Percentiles rank a stretch among this genome's conserved stretches.
Conservation (phyloP, 2,888 invertebrate genomes). For the Troides oblongomaculatus region DNA sequence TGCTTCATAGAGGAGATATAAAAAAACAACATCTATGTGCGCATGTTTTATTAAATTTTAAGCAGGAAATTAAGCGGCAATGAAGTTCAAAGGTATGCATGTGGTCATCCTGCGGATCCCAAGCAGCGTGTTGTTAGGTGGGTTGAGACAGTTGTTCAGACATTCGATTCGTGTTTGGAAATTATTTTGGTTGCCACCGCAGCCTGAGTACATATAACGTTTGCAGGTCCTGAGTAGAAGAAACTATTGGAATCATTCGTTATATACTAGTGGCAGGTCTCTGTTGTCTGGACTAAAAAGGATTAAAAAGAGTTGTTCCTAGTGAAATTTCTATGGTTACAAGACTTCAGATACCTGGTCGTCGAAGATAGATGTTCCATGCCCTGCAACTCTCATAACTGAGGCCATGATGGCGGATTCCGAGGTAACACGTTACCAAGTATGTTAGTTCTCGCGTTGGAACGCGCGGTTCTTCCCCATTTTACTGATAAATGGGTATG, state of each 20-base stretch:
- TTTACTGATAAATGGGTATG: no score
- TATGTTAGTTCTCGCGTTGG: no score
- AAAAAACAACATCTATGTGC: not conserved
- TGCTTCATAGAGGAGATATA: not conserved
- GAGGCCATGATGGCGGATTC: no score
- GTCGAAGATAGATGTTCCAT: no score
- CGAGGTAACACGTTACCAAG: no score
- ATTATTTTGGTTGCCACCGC: constrained; percentile 70
- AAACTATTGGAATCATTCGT: not conserved
- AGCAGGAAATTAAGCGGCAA: not conserved
- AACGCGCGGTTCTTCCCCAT: no score
- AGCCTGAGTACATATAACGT: constrained; percentile 60
- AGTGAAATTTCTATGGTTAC: no score
- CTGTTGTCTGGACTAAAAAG: no score
- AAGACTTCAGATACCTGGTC: no score
- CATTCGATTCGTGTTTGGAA: constrained; percentile 55
- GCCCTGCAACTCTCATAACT: no score
- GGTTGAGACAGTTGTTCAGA: constrained; percentile 45
- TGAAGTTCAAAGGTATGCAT: constrained; percentile 38
- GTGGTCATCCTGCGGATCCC: constrained; percentile 36
- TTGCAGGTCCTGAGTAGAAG: constrained; percentile 51
- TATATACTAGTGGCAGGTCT: no score
- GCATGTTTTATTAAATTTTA: not conserved
- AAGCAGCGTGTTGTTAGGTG: constrained; percentile 51
- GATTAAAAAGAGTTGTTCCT: no score